These are phyloP conservation scores for Melanotaenia duboulayi DNA, from an alignment of 2,113 vertebrate genomes.

Conservation along the genomic window DNA sequence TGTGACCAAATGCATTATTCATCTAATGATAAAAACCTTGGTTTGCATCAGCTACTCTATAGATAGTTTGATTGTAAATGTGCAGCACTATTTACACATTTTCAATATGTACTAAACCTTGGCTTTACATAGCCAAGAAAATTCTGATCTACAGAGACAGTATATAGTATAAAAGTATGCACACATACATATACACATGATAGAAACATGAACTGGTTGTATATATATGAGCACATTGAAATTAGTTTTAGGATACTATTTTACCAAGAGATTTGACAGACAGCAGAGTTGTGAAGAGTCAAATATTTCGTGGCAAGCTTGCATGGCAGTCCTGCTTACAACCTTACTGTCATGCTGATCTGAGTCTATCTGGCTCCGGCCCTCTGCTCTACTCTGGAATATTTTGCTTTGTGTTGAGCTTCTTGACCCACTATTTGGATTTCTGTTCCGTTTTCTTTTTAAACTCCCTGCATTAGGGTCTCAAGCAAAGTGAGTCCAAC, in stretches of 20 bases:
- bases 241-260: conserved; percentile 16
- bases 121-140: too few relatives aligned
- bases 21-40: too few relatives aligned
- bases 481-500: conserved; percentile 52
- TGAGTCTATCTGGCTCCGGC: conserved; percentile 16
- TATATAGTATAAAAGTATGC: conserved; percentile 54
- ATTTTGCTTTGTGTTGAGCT: conserved; percentile 39
- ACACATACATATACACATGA: conserved; percentile 41
- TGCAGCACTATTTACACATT: too few relatives aligned
- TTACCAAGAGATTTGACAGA: conserved; percentile 20
- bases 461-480: conserved; percentile 35
- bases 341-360: conserved; percentile 36
- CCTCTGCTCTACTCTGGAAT: conserved; percentile 4
- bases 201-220: conserved; percentile 26
- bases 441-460: conserved; percentile 49
- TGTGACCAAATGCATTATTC: too few relatives aligned
- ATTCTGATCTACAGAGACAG: conserved; percentile 1
- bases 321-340: conserved; percentile 40
- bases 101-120: too few relatives aligned
- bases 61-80: too few relatives aligned
- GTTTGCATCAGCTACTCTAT: too few relatives aligned
- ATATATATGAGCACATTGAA: conserved; percentile 26
- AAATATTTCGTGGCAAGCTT: conserved; percentile 39
- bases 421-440: conserved; percentile 47
- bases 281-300: conserved; percentile 40